These are phyloP conservation scores for Mycteria americana DNA, from an alignment of 2,797 vertebrate species.

Conservation along the genomic window DNA sequence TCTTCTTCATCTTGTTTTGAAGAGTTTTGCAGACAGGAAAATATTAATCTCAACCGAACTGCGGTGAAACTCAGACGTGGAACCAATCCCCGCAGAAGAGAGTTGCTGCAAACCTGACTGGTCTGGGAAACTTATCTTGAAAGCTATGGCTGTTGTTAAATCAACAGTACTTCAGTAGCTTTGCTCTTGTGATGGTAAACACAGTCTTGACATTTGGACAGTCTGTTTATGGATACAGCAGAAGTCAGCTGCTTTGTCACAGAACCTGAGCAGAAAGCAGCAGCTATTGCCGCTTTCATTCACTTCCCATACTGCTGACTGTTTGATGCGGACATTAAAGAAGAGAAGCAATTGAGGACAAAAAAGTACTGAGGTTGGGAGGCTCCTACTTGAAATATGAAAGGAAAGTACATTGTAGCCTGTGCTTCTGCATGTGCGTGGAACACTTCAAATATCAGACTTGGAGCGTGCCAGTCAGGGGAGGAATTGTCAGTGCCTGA, in stretches of 20 bases:
- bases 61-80: background rate
- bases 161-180: background rate
- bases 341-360: background rate
- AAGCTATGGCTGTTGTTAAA: background rate
- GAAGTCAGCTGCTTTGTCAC: background rate
- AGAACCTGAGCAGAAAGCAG: background rate
- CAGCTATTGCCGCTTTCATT: fast-evolving
- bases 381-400: background rate
- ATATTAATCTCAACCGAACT: background rate
- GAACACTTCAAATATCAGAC: background rate
- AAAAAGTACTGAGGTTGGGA: background rate
- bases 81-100: background rate
- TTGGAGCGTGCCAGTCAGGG: fast-evolving
- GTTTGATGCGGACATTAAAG: background rate
- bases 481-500: background rate
- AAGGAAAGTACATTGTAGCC: background rate
- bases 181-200: background rate
- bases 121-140: background rate
- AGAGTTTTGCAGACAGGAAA: background rate
- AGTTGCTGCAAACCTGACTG: background rate
- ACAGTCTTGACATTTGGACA: background rate
- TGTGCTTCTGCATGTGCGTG: background rate
- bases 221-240: background rate
- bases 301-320: background rate
- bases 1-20: background rate